Conservation (phyloP, 2,888 invertebrate species). For the Chloroclystis v-ata region DNA sequence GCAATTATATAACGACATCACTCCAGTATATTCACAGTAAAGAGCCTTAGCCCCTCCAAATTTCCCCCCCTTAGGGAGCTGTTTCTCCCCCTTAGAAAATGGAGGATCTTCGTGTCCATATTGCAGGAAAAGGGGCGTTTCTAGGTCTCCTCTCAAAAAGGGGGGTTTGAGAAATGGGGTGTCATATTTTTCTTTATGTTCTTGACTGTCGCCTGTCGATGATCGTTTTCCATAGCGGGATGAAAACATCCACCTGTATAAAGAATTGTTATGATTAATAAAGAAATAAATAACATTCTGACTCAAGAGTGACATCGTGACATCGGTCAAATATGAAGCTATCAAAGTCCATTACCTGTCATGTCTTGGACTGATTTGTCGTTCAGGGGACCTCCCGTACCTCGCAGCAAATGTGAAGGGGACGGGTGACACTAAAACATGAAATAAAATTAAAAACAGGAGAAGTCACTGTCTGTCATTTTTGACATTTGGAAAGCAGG, state of each 20-base stretch:
- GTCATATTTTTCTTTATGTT: neutral
- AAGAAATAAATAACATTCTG: too few relatives aligned
- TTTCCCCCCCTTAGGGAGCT: too few relatives aligned
- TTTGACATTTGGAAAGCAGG: too few relatives aligned
- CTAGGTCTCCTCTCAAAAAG: constrained; percentile 1
- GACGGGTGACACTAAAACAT: constrained; percentile 48
- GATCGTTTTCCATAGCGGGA: constrained; percentile 60
- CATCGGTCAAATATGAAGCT: too few relatives aligned
- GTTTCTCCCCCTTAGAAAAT: neutral
- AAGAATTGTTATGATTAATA: too few relatives aligned
- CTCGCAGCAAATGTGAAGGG: constrained; percentile 63
- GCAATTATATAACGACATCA: constrained; percentile 43
- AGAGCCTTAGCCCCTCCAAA: constrained; percentile 5
- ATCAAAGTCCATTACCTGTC: constrained; percentile 62
- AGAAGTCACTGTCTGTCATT: too few relatives aligned
- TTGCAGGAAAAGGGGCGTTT: neutral
- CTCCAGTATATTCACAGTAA: constrained; percentile 45
- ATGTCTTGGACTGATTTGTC: constrained; percentile 49
- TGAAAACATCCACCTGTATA: constrained; percentile 53
- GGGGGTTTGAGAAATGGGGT: neutral
- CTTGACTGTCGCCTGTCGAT: constrained; percentile 12
- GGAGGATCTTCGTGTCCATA: constrained; percentile 1
- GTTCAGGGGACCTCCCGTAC: constrained; percentile 59
- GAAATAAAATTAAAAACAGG: too few relatives aligned
- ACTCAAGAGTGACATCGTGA: too few relatives aligned